Base-by-base conservation (phyloP, 2,888 invertebrate genomes). In the Drosophila acutilabella region DNA sequence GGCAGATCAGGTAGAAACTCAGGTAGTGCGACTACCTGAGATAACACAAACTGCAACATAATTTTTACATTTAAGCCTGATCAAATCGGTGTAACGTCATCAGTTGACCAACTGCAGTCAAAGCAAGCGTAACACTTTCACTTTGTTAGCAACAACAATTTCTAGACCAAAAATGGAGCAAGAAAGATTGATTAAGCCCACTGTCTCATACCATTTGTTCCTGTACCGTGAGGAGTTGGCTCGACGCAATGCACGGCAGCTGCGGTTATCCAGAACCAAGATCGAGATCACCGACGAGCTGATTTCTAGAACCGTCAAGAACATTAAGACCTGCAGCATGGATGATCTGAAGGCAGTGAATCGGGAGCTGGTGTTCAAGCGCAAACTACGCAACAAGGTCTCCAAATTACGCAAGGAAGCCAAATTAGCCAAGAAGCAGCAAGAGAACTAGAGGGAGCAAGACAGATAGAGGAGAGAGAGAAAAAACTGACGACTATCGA, bases 271-370 rank as follows among this genome's bases (percentile, higher is more conserved):
- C 18, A 64, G 72, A 33, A 80, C 80, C 4, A 86, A 86, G 51
- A 74, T 86, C 26, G 83, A 86, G 30, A 83, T 86, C 40, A 89
- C 89, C 11, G 89, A 89, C 36, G 80, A 83, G 54, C 76, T 86
- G 14, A 86, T 88, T 45, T 76, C 83, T 5, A 60, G 65, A 11
- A 89, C 89, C 2, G 78, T 86, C 23, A 62, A 54, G 14, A 88
- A 86, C 10, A 65, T 86, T 42, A 85, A 86, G 58, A 72, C 52
- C 40, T 86, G 89, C 78, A 88, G 83, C 62, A 64, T 82, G 72
- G 85, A 86, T 20, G 89, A 86, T 64, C 80, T 86, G 1, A 82
- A 80, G 65, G 83, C 86, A 16, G 53, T 89, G 26, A 89, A 80
- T 50, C 80, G 86, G 14, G 86, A 88, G 62, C 52, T 88, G n/a